A percentile compares a stretch with the other conserved stretches of the same genome.
Conservation (phyloP, 1,140 invertebrate genomes). For the Bombus breviceps region DNA sequence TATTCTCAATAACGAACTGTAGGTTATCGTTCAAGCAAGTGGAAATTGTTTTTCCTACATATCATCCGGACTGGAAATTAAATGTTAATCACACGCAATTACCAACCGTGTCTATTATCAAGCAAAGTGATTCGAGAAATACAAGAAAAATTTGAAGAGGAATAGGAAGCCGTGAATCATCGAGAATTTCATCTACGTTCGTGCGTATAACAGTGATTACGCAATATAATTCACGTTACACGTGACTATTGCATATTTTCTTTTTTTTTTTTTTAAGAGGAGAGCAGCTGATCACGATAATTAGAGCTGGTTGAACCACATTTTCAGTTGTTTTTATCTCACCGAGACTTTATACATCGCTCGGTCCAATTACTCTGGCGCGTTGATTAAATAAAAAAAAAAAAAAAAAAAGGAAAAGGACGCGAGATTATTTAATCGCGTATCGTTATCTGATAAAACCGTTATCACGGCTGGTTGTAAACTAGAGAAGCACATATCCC, state of each 20-base stretch:
- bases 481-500: background rate
- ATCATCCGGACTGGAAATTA: constrained; percentile 1
- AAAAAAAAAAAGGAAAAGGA: background rate
- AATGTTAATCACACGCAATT: constrained; percentile 7
- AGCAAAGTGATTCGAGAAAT: background rate
- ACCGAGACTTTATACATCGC: background rate
- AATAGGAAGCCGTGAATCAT: background rate
- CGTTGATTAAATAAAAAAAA: background rate
- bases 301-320: background rate
- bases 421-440: background rate
- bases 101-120: background rate
- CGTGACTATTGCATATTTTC: too few relatives aligned
- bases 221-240: background rate
- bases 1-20: background rate
- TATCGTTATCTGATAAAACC: constrained; percentile 14
- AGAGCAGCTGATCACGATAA: background rate
- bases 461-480: background rate
- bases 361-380: background rate
- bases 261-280: background rate
- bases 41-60: background rate
- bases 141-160: background rate
- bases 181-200: background rate
- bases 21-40: background rate
- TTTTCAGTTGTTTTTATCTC: background rate
- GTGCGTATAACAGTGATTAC: background rate